Evolutionary conservation across 1,140 invertebrate genomes (phyloP), one percentile per base, ranked within the genome.

Genomic region (Steinernema feltiae): DNA sequence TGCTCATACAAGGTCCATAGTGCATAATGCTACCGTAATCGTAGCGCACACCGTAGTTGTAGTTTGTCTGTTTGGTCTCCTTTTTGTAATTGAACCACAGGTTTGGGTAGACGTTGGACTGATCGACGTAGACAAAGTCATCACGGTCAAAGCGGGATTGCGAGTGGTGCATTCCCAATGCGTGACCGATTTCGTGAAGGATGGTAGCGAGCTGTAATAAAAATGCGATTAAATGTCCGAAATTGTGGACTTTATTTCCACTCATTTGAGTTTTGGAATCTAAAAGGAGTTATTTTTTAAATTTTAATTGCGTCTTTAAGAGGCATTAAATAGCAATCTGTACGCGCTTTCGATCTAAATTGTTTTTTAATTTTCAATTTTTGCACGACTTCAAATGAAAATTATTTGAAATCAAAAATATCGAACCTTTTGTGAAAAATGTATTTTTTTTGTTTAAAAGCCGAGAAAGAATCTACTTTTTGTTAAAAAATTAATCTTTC

Each of bases 1-100:
- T 32, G 18, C 15, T 15, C 75, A 12, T 35, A 76, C 74, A 1
- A 76, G n/a, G 35, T 0, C 48, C 78, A 69, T 79, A 79, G 21
- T 78, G 63, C 75, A 76, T 76, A 30, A 77, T 73, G 70, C 78
- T 73, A 32, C 78, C 78, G 70, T 78, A 79, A 31, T 79, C 78
- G 30, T 78, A 79, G 1, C 70, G 75, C 70, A 79, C 70, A 29
- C 75, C 75, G 27, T 73, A 79, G 21, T 77, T 78, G 35, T 73
- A 32, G 32, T 79, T 77, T 1, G 74, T 77, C 0, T 32, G 18
- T 48, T 72, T 31, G 18, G 74, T 73, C 32, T 79, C 74, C 32
- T 79, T 79, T 32, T 79, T 18, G 30, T 27, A 71, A n/a, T 71
- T 71, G 7, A 2, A 29, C 1, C 12, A 21, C 7, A 21, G 1